Percentiles rank a stretch among this genome's conserved stretches.
phyloP scores from a whole-genome alignment of 2,888 invertebrate species.

The Epirrita christyi region DNA sequence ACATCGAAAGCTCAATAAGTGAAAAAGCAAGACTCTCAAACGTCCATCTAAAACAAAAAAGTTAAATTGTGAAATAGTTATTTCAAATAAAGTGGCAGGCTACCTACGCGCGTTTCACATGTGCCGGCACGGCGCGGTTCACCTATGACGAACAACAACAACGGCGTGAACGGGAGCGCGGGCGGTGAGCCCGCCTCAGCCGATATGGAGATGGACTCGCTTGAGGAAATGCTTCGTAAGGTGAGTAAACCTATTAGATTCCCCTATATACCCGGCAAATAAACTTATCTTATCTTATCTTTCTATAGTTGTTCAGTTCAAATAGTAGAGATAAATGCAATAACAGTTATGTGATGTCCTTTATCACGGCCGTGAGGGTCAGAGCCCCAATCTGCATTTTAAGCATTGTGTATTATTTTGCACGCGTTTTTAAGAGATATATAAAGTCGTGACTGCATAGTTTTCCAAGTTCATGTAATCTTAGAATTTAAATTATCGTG shows the following conservation, averaged over 20 bases:
- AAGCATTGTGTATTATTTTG: too few species aligned
- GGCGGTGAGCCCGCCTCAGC: conserved; percentile 86
- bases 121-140: conserved; percentile 65
- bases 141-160: conserved; percentile 87
- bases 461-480: too few species aligned
- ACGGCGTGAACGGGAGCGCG: conserved; percentile 84
- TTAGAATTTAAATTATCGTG: too few species aligned
- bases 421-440: too few species aligned
- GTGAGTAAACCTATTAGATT: conserved; percentile 80
- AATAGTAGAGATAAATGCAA: too few species aligned
- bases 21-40: not conserved
- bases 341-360: too few species aligned
- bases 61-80: conserved; percentile 12
- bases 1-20: conserved; percentile 15
- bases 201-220: conserved; percentile 91
- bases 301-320: too few species aligned
- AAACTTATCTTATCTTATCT: too few species aligned
- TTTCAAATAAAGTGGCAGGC: conserved; percentile 44
- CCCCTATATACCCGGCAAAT: too few species aligned
- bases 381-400: too few species aligned
- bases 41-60: not conserved
- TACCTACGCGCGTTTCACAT: conserved; percentile 44
- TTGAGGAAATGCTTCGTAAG: conserved; percentile 92
- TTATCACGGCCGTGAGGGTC: too few species aligned
- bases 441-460: too few species aligned